These are phyloP conservation scores for Guaruba guarouba DNA, from an alignment of 2,113 vertebrate genomes.

Conservation along the genomic window DNA sequence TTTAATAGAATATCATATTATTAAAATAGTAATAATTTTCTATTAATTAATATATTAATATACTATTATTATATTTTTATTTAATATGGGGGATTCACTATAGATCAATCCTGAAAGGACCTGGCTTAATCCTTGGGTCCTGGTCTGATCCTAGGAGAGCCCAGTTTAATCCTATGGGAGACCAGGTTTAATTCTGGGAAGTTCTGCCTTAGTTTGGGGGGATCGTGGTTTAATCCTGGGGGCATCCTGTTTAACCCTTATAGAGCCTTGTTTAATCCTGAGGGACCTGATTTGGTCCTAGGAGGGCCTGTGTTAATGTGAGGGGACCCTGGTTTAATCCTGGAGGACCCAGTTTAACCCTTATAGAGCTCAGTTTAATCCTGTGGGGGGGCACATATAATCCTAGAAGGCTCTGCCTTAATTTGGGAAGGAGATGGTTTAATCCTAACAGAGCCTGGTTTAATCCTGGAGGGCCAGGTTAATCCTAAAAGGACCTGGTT, in stretches of 20 bases:
- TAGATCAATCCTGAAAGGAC: neutral
- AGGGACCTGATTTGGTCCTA: neutral
- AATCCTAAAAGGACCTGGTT: neutral
- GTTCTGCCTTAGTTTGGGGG: neutral
- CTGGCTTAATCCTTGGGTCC: neutral
- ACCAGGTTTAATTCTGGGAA: neutral
- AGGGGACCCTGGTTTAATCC: neutral
- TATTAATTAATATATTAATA: too few species aligned
- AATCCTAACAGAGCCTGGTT: too few species aligned
- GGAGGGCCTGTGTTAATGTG: neutral
- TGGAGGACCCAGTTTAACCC: neutral
- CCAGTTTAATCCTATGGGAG: neutral
- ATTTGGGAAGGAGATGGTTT: neutral
- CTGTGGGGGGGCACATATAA: too few species aligned
- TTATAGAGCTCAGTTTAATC: neutral
- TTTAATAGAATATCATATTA: too few species aligned
- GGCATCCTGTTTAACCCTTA: neutral
- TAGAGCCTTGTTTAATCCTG: too few species aligned
- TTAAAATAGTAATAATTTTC: too few species aligned
- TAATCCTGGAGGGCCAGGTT: too few species aligned
- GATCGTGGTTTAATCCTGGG: neutral
- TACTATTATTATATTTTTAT: too few species aligned
- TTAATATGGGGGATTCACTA: fast-evolving
- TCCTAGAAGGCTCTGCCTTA: neutral
- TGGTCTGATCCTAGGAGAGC: neutral